phyloP scores from a whole-genome alignment of 2,797 vertebrate genomes.

The Okamejei kenojei region DNA sequence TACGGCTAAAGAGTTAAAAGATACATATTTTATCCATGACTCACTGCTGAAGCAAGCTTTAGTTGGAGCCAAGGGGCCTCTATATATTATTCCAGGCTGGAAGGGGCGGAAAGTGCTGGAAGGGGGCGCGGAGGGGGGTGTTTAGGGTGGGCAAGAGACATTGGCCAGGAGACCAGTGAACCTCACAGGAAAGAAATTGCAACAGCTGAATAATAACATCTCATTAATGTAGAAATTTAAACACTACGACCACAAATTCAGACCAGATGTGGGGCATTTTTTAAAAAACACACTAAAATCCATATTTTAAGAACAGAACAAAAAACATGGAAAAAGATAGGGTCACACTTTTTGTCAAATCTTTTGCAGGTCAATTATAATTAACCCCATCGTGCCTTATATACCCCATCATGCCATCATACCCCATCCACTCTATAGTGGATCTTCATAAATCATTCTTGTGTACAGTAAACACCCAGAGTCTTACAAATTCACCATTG shows the following conservation, averaged over 20 bases:
- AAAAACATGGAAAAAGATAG: not conserved
- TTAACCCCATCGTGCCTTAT: not conserved
- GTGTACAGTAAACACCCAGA: no score
- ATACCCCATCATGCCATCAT: no score
- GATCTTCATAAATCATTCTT: not conserved
- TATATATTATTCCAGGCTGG: not conserved
- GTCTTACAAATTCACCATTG: no score
- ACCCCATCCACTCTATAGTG: not conserved
- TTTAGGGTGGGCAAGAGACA: not conserved
- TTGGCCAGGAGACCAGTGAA: not conserved
- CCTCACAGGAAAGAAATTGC: not conserved
- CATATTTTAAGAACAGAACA: not conserved
- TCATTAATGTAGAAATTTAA: constrained; percentile 18
- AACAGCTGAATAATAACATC: constrained; percentile 13
- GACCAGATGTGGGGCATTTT: constrained; percentile 4
- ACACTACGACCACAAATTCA: constrained; percentile 17
- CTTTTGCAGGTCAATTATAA: not conserved
- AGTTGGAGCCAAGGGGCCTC: not conserved
- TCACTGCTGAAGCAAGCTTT: not conserved
- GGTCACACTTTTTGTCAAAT: not conserved
- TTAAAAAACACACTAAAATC: not conserved
- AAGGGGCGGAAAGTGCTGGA: not conserved
- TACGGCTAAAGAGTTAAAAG: not conserved
- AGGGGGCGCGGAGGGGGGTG: not conserved
- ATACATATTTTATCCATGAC: not conserved